Base-by-base conservation (phyloP, 2,888 invertebrate genomes). In the Andrena chrysosceles region DNA sequence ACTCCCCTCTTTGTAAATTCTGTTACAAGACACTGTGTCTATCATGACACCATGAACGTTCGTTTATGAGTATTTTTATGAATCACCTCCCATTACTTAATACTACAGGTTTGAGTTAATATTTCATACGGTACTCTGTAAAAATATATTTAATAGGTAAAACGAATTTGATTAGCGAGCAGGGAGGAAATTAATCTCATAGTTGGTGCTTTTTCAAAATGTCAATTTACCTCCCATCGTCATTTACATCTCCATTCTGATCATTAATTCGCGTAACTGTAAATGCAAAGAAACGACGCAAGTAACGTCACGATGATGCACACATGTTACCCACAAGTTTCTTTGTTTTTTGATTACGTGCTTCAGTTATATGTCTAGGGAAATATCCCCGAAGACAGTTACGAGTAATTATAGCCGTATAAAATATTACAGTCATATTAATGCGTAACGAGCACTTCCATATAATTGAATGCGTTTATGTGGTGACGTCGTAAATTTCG, bases 391-490 rank as follows among this genome's bases (percentile, higher is more conserved):
- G 68, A 59, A 35, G 85, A 80, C 83, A 85, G 83, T 86, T 86
- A 80, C 86, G 62, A 72, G 83, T 85, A 80, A 85, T 85, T 86
- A 86, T 56, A 64, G 26, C 33, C 29, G 69, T 72, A 70, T 85
- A 86, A 85, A 80, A 80, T 85, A 85, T 86, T 85, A 56, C 82
- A 70, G 33, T 49, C 63, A 33, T 76, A 85, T 85, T 82, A 85
- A 85, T 68, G 49, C 70, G 60, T 54, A 76, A 76, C 60, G 73
- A 75, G 77, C 81, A 69, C 75, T 72, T 75, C 66, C 20, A 75
- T 67, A 63, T 81, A 85, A 85, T 85, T 78, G 73, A 85, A 81
- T 69, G 81, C 85, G 67, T 81, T 85, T 85, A 74, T 72, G 69
- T 59, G 77, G 70, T 71, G 62, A 85, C 75, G 85, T 85, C 74